A percentile compares a stretch with the other conserved stretches of the same genome.
Evolutionary conservation across 1,140 invertebrate genomes (phyloP).

Genomic region (Mizuhopecten yessoensis): DNA sequence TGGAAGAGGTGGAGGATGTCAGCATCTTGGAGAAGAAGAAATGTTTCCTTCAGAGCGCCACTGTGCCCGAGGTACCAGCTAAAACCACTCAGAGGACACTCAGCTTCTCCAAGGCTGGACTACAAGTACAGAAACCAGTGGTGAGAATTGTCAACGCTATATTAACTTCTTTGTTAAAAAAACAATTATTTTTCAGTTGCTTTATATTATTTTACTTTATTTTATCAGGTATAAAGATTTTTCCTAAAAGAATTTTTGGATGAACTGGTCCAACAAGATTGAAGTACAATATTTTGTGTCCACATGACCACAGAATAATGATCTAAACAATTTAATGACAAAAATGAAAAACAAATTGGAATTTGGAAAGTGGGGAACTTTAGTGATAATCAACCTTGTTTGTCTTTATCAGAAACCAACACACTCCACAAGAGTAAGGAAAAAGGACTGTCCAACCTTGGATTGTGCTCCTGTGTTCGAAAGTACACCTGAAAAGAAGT

Average conservation of each 20-base stretch:
- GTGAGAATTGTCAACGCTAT: not conserved
- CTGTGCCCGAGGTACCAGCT: not conserved
- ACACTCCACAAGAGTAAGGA: not conserved
- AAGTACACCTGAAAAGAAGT: not conserved
- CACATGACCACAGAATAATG: no score
- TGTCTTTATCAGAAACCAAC: not conserved
- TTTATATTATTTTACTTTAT: no score
- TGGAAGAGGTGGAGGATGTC: not conserved
- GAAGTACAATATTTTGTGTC: no score
- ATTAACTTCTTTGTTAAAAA: no score
- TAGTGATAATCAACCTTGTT: no score
- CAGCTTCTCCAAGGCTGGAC: conserved; percentile 56
- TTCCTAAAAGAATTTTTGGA: no score
- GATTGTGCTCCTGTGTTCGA: not conserved
- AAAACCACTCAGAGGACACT: conserved; percentile 65
- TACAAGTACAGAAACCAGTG: conserved; percentile 51
- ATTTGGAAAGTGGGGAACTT: no score
- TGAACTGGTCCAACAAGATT: no score
- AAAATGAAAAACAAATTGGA: no score
- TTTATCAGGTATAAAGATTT: no score
- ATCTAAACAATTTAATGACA: no score
- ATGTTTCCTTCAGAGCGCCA: conserved; percentile 53
- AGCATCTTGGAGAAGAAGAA: conserved; percentile 45
- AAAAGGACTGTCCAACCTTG: not conserved
- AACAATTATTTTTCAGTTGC: no score